phyloP scores from a whole-genome alignment of 2,888 invertebrate species.

The Temnothorax rugatulus region DNA sequence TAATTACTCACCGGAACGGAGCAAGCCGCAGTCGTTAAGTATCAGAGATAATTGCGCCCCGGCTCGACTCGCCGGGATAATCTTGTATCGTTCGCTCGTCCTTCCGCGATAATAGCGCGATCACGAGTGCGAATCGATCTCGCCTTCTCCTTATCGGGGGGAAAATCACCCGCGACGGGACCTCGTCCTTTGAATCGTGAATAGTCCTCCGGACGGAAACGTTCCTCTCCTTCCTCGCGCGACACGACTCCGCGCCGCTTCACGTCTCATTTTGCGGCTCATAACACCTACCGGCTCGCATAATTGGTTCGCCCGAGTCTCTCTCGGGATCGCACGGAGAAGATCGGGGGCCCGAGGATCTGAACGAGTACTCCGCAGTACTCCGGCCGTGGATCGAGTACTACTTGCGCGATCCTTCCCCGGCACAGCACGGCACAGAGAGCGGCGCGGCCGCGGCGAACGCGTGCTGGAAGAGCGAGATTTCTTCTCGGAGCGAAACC shows the following conservation, averaged over 20 bases:
- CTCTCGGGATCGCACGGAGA: slow-evolving; percentile 2
- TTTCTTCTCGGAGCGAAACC: slow-evolving; percentile 54
- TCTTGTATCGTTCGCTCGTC: slow-evolving; percentile 45
- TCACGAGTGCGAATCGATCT: slow-evolving; percentile 35
- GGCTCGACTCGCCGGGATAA: slow-evolving; percentile 41
- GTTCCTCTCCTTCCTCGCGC: slow-evolving; percentile 43
- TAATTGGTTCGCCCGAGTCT: slow-evolving; percentile 39
- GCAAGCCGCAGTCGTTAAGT: slow-evolving; percentile 64
- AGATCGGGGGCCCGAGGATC: not conserved
- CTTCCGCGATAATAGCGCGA: slow-evolving; percentile 51
- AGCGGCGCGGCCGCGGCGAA: not conserved
- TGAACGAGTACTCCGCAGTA: not conserved
- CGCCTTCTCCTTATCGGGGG: slow-evolving; percentile 44
- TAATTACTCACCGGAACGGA: slow-evolving; percentile 72
- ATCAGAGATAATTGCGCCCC: slow-evolving; percentile 63
- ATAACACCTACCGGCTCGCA: slow-evolving; percentile 27
- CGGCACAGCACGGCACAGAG: not conserved
- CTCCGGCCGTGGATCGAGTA: not conserved
- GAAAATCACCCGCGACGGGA: not conserved
- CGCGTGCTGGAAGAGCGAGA: slow-evolving; percentile 32
- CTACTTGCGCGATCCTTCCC: not conserved
- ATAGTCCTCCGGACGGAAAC: slow-evolving; percentile 30
- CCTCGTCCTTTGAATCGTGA: slow-evolving; percentile 42
- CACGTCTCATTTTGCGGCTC: slow-evolving; percentile 63
- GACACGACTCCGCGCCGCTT: slow-evolving; percentile 32